phyloP scores from a whole-genome alignment of 2,797 vertebrate genomes.

The Galagoides demidoff region DNA sequence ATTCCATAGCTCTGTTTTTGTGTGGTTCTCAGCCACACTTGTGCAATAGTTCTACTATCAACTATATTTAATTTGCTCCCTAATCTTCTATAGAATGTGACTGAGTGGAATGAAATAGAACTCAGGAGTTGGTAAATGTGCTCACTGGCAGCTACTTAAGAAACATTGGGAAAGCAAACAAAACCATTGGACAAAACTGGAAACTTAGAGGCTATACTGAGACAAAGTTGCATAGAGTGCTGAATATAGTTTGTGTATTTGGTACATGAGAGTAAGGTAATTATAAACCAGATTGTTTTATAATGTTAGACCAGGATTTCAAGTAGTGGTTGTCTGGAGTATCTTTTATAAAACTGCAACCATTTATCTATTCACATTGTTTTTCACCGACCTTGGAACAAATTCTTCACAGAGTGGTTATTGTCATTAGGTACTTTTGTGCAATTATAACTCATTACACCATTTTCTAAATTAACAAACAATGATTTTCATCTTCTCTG shows the following conservation, averaged over 20 bases:
- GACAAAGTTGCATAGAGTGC: background rate
- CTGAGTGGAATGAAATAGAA: background rate
- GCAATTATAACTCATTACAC: background rate
- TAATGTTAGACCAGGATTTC: background rate
- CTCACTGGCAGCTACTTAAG: background rate
- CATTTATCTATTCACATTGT: background rate
- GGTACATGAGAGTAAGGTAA: background rate
- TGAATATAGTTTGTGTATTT: background rate
- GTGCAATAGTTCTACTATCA: background rate
- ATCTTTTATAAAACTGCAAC: background rate
- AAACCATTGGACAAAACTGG: background rate
- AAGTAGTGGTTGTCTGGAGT: background rate
- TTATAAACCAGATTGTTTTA: background rate
- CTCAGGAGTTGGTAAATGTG: background rate
- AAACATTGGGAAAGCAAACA: background rate
- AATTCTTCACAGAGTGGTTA: background rate
- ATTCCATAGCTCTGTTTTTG: background rate
- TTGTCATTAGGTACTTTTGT: background rate
- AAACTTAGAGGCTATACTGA: background rate
- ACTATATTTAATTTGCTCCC: background rate
- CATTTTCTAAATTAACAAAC: slow-evolving; percentile 13
- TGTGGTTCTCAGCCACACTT: background rate
- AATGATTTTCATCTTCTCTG: slow-evolving; percentile 29
- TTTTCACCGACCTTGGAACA: background rate
- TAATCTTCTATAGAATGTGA: background rate